Evolutionary conservation across 2,888 invertebrate genomes (phyloP), one percentile per base, ranked within the genome.

Genomic region (Cantharis nigra): DNA sequence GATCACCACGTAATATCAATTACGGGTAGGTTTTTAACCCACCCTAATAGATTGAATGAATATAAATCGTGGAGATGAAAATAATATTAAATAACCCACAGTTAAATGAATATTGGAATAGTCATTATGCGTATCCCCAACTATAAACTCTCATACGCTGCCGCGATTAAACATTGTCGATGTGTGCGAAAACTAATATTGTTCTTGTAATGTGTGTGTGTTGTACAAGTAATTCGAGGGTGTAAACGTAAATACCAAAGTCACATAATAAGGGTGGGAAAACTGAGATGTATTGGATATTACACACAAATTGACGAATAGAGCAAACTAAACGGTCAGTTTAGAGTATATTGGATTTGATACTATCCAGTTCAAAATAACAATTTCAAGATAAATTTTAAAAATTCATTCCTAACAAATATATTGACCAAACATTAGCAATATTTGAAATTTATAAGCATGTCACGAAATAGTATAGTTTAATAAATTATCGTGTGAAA

Each of bases 201-300:
- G 75, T 77, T 70, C 78, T 72, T 75, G 79, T 81, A 81, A 77
- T 79, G 76, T 77, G 75, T 79, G 77, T 79, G 77, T 80, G 78
- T 73, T 75, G 63, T 75, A 75, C 78, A 78, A 78, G 78, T 75
- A 75, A 78, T 80, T 80, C 75, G 79, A 80, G 81, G 80, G 78
- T 78, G 79, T 78, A 70, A 74, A 75, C 78, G 77, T 65, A 81
- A 80, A 81, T 80, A 80, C 65, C 77, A 78, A 71, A 75, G 78
- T 79, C 79, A 80, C 80, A 80, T 77, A 80, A 81, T 81, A 80
- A 79, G 79, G 81, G 80, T 81, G 81, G 77, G 81, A 81, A 81
- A 80, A 74, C 76, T 79, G 74, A 72, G 70, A 49, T 62, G 65
- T 49, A 63, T 76, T 28, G 70, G 49, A 70, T 64, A 26, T 26